These are phyloP conservation scores for Rhombomys opimus DNA, from an alignment of 2,113 vertebrate species.

Conservation along the genomic window DNA sequence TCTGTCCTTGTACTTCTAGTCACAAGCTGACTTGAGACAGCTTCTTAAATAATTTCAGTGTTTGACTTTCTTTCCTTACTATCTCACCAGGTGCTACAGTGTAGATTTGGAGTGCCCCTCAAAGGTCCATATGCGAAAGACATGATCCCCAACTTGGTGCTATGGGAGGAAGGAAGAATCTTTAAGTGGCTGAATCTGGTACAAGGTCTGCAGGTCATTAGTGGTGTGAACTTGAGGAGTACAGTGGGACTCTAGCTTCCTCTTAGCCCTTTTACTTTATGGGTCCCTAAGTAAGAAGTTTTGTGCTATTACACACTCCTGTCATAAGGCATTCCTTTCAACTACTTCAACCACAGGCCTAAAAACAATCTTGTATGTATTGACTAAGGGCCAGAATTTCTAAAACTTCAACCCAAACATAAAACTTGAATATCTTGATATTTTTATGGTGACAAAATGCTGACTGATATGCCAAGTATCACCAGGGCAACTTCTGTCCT, in stretches of 20 bases:
- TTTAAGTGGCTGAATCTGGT: not conserved
- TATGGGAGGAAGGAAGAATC: not conserved
- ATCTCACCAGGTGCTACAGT: not conserved
- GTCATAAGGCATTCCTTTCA: not conserved
- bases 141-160: not conserved
- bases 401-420: not conserved
- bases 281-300: not conserved
- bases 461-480: not conserved
- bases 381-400: not conserved
- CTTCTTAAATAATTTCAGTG: not conserved
- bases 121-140: not conserved
- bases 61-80: not conserved
- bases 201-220: not conserved
- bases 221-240: rapidly evolving
- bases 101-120: not conserved
- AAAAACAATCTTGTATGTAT: not conserved
- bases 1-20: not conserved
- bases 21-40: not conserved
- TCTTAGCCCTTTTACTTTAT: not conserved
- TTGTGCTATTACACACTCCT: not conserved
- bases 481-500: not conserved
- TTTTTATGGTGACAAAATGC: not conserved
- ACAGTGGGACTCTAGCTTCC: rapidly evolving
- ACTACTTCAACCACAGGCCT: not conserved
- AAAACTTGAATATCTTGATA: not conserved